A percentile compares a stretch with the other conserved stretches of the same genome.
Evolutionary conservation across 2,797 vertebrate genomes (phyloP).

Genomic region (Tapera naevia): DNA sequence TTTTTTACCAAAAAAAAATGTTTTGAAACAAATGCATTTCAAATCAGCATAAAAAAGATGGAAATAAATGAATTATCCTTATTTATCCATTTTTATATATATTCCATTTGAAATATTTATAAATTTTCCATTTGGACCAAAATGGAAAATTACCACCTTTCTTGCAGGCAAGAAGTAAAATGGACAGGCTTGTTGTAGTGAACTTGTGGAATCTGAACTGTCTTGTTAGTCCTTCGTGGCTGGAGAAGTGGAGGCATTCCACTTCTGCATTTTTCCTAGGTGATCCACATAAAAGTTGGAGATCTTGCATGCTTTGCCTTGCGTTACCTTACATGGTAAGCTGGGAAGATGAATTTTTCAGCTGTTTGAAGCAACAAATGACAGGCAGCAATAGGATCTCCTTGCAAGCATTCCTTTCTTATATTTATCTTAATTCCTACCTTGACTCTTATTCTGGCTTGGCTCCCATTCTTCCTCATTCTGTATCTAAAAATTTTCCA

Average conservation of each 20-base stretch:
- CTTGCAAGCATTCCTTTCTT: neutral
- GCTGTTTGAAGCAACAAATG: no score
- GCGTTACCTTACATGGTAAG: neutral
- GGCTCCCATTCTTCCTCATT: neutral
- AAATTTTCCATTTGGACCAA: no score
- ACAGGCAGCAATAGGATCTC: neutral
- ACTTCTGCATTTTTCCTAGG: neutral
- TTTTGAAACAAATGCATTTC: neutral
- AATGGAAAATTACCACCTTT: neutral
- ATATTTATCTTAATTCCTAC: neutral
- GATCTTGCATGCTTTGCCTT: neutral
- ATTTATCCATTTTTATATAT: neutral
- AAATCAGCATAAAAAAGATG: neutral
- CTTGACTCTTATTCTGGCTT: neutral
- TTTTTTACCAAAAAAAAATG: no score
- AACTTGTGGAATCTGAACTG: neutral
- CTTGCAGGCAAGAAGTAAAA: neutral
- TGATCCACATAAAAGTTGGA: neutral
- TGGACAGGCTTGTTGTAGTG: neutral
- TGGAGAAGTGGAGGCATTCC: neutral
- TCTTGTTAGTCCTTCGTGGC: neutral
- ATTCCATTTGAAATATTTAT: neutral
- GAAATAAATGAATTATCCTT: neutral
- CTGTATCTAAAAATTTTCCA: rapidly evolving
- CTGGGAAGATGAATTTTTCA: neutral